Evolutionary conservation across 2,113 vertebrate genomes (phyloP).

Genomic region (Salvelinus alpinus): DNA sequence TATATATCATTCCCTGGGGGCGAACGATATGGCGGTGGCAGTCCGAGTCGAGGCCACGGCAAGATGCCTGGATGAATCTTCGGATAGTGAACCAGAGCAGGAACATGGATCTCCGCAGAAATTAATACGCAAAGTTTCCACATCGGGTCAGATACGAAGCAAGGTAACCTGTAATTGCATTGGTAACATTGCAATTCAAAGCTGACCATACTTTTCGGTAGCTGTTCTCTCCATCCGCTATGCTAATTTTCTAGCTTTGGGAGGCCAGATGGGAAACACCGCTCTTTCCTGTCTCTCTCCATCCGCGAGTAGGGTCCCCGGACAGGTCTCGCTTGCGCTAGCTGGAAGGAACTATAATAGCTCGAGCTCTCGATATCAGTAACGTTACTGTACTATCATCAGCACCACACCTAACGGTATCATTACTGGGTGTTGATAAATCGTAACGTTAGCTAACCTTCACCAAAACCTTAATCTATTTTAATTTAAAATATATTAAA

Average conservation of each 20-base stretch:
- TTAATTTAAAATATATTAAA: too few species aligned
- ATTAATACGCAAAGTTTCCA: conserved; percentile 94
- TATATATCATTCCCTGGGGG: conserved; percentile 39
- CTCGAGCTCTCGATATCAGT: not conserved
- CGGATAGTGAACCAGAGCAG: conserved; percentile 92
- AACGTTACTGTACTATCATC: not conserved
- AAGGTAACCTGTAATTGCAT: conserved; percentile 76
- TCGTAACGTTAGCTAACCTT: too few species aligned
- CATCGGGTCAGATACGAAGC: conserved; percentile 93
- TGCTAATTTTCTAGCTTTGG: not conserved
- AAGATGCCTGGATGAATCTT: conserved; percentile 82
- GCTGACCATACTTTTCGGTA: not conserved
- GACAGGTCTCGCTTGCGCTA: too few species aligned
- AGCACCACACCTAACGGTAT: too few species aligned
- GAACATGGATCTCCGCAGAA: conserved; percentile 91
- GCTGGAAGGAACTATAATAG: too few species aligned
- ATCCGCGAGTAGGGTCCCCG: not conserved
- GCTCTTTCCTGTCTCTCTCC: not conserved
- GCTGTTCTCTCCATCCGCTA: not conserved
- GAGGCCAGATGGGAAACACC: not conserved
- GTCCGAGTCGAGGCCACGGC: conserved; percentile 73
- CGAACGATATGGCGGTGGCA: conserved; percentile 74
- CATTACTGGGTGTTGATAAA: too few species aligned
- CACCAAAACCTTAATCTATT: too few species aligned
- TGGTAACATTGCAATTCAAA: too few species aligned